Percentiles rank a stretch among this genome's conserved stretches.
Evolutionary conservation across 2,888 invertebrate genomes (phyloP).

Genomic region (Idaea biselata): DNA sequence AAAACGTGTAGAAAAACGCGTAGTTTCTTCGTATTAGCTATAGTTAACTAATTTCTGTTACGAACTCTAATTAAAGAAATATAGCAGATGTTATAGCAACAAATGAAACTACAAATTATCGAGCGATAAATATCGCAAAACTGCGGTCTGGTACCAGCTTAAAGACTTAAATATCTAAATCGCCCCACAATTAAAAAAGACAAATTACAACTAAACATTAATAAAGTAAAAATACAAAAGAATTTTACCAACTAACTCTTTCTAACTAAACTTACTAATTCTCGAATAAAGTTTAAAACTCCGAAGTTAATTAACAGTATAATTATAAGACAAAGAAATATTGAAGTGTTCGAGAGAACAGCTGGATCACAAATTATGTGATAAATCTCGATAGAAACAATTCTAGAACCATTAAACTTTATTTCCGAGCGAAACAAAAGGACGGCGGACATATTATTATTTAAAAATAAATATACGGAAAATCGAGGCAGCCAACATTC

Average conservation of each 20-base stretch:
- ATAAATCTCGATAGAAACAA: background rate
- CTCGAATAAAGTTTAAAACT: background rate
- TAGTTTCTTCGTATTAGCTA: background rate
- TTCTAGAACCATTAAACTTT: background rate
- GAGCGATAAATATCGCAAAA: background rate
- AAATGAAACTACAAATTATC: background rate
- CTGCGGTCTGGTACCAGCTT: background rate
- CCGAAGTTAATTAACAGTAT: background rate
- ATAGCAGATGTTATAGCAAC: background rate
- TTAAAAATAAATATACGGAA: slow-evolving; percentile 66
- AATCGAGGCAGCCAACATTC: slow-evolving; percentile 69
- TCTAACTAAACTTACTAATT: background rate
- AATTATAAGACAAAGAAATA: background rate
- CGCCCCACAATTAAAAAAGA: background rate
- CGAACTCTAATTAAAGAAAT: background rate
- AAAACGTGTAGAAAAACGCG: too few relatives aligned
- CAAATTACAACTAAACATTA: background rate
- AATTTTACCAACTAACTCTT: background rate
- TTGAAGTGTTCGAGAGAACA: background rate
- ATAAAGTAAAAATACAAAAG: background rate
- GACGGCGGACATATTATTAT: slow-evolving; percentile 39
- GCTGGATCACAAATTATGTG: background rate
- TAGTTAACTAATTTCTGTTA: background rate
- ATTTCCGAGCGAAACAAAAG: background rate
- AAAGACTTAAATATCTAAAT: background rate